phyloP scores from a whole-genome alignment of 2,888 invertebrate genomes.

The Bugula neritina region DNA sequence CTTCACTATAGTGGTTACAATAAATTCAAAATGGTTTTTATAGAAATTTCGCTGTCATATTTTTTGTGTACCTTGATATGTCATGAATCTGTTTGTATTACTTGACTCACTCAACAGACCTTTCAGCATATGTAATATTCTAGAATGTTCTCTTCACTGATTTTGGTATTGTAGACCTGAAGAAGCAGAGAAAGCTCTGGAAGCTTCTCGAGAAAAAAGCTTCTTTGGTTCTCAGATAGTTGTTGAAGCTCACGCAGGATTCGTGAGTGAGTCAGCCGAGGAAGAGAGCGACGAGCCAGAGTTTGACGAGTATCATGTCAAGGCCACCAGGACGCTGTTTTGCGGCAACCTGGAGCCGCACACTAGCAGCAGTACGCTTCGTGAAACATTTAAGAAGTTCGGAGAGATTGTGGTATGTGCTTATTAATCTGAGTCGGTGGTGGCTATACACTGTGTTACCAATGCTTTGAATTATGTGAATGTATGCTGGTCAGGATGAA shows the following conservation, averaged over 20 bases:
- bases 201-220: constrained; percentile 88
- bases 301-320: constrained; percentile 91
- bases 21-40: no score
- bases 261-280: constrained; percentile 51
- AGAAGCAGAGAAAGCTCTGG: constrained; percentile 90
- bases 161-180: constrained; percentile 61
- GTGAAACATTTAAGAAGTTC: constrained; percentile 86
- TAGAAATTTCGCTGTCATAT: no score
- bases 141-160: no score
- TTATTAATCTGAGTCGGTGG: no score
- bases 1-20: no score
- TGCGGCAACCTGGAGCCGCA: constrained; percentile 94
- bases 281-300: constrained; percentile 56
- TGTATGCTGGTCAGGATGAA: no score
- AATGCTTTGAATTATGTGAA: no score
- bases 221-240: constrained; percentile 97
- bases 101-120: no score
- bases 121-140: no score
- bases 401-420: constrained; percentile 67
- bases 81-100: no score
- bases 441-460: no score
- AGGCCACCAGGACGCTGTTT: constrained; percentile 89
- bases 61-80: no score
- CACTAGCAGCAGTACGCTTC: constrained; percentile 79
- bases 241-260: constrained; percentile 84